These are phyloP conservation scores for Gobio occitaniae DNA, from an alignment of 2,797 vertebrate species.

Conservation along the genomic window DNA sequence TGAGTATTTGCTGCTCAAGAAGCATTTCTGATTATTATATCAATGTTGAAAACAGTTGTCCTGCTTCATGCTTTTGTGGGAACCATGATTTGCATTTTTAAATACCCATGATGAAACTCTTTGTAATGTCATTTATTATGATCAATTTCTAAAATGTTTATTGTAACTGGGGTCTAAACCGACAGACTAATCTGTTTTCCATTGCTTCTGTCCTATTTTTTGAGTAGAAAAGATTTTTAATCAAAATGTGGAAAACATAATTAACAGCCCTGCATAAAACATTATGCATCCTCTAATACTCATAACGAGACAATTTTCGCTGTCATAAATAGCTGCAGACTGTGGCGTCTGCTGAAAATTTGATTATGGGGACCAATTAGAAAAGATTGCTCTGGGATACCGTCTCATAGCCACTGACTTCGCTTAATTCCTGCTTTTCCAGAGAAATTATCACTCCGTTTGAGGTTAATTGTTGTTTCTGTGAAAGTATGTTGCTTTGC, in stretches of 20 bases:
- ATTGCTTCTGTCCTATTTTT: background rate
- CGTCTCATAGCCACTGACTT: constrained; percentile 19
- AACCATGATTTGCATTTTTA: background rate
- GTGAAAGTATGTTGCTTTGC: constrained; percentile 23
- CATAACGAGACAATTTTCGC: constrained; percentile 18
- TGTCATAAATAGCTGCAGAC: constrained; percentile 36
- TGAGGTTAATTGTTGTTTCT: constrained; percentile 48
- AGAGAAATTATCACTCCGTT: constrained; percentile 36
- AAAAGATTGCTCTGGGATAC: constrained; percentile 42
- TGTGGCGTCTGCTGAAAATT: constrained; percentile 30
- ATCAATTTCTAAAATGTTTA: background rate
- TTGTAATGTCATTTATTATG: background rate
- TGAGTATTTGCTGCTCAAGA: background rate
- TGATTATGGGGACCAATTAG: constrained; percentile 50
- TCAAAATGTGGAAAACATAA: constrained; percentile 24
- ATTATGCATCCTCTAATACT: constrained; percentile 21
- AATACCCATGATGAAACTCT: background rate
- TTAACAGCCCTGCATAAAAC: constrained; percentile 21
- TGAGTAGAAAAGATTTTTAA: background rate
- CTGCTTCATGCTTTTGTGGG: background rate
- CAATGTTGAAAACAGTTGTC: background rate
- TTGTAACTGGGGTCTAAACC: background rate
- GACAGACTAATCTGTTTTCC: background rate
- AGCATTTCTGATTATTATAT: background rate
- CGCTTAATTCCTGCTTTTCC: constrained; percentile 34